A percentile compares a stretch with the other conserved stretches of the same genome.
phyloP scores from a whole-genome alignment of 2,113 vertebrate species.

The Heterotilapia buettikoferi region DNA sequence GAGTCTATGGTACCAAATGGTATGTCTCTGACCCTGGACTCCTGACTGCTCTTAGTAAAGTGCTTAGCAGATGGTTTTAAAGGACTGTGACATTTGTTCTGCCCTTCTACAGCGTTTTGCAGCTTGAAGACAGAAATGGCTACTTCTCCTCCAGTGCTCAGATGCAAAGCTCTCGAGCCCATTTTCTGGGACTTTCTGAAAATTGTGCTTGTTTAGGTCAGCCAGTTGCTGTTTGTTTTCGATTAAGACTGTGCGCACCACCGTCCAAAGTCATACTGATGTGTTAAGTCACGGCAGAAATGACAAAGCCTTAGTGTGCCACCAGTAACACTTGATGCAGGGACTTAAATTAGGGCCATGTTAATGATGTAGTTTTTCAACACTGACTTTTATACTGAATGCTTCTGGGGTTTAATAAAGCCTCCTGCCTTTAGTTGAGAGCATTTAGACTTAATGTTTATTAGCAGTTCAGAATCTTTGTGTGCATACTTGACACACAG shows the following conservation, averaged over 20 bases:
- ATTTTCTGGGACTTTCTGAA: not conserved
- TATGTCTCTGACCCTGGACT: slow-evolving; percentile 44
- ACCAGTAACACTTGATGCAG: not conserved
- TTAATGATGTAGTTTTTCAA: slow-evolving; percentile 1
- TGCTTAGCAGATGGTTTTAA: slow-evolving; percentile 72
- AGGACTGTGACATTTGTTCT: slow-evolving; percentile 60
- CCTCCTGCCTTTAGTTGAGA: not conserved
- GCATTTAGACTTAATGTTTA: not conserved
- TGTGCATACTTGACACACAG: not conserved
- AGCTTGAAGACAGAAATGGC: not conserved
- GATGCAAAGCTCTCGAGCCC: not conserved
- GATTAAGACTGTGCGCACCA: slow-evolving; percentile 15
- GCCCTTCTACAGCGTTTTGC: slow-evolving; percentile 13
- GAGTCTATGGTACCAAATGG: slow-evolving; percentile 60
- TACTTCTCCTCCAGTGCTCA: not conserved
- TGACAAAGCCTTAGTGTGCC: slow-evolving; percentile 1
- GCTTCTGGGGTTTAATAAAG: not conserved
- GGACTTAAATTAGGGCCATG: not conserved
- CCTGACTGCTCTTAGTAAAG: slow-evolving; percentile 58
- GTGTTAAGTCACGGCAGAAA: not conserved
- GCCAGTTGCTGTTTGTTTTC: slow-evolving; percentile 1
- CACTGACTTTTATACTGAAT: not conserved
- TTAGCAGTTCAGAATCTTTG: not conserved
- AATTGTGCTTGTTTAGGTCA: slow-evolving; percentile 41
- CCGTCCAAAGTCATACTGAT: not conserved